phyloP scores from a whole-genome alignment of 2,888 invertebrate species.

The Eupithecia insigniata region DNA sequence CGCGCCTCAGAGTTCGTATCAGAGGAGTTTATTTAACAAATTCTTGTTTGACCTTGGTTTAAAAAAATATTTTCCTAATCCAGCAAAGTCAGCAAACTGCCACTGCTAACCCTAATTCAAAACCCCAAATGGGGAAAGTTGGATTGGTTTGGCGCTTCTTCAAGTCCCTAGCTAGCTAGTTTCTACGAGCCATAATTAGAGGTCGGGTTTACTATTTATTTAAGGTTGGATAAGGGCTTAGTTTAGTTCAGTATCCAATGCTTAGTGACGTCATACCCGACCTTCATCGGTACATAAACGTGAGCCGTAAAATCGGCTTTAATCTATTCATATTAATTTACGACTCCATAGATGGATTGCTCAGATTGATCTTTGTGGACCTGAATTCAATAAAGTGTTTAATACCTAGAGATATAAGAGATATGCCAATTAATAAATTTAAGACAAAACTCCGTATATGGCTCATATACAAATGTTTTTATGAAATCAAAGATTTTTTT shows the following conservation, averaged over 20 bases:
- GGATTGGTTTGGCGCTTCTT: conserved; percentile 25
- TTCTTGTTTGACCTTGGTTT: no score
- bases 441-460: no score
- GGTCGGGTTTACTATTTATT: neutral
- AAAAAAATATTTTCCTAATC: neutral
- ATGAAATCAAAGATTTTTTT: no score
- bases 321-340: conserved; percentile 51
- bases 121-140: conserved; percentile 16
- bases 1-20: no score
- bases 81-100: neutral
- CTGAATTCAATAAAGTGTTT: conserved; percentile 1
- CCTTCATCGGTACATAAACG: neutral
- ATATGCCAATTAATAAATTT: no score
- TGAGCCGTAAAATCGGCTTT: conserved; percentile 18
- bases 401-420: no score
- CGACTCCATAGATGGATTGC: conserved; percentile 47
- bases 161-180: neutral
- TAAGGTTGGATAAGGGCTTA: neutral
- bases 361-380: conserved; percentile 17
- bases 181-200: neutral
- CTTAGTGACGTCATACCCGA: conserved; percentile 54
- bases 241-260: neutral
- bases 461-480: no score
- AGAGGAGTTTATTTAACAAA: no score
- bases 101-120: neutral